Evolutionary conservation across 2,797 vertebrate species (phyloP), one percentile per base, ranked within the genome.

Genomic region (Lepus oiostolus): DNA sequence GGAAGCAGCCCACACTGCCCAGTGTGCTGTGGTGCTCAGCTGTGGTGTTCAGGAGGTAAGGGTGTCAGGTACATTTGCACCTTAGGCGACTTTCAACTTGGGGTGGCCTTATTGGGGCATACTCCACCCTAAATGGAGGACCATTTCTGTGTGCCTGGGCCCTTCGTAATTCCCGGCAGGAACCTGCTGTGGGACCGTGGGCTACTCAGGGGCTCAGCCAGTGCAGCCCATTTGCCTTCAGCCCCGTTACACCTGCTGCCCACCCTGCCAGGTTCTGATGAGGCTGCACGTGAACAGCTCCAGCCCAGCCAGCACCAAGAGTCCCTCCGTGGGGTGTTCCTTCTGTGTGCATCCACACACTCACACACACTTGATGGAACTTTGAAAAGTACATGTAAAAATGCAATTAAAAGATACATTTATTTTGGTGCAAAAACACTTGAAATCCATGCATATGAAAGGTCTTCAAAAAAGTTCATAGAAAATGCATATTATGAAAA

Each of bases 161-260:
- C 75, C 62, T 84, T 79, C 5, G 9, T 60, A 21, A 70, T 6
- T 67, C 12, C 62, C 54, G 81, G 7, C 38, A 76, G 62, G 30
- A 82, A 67, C 32, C 65, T 1, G 0, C 13, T 24, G 8, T 30
- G 22, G 63, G 60, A 26, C 7, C 6, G 0, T 63, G 21, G 35
- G 24, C 52, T 2, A 28, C 4, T n/a, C 30, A 4, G 4, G 47
- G 24, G 32, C 22, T 95, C 60, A 71, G 14, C 28, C 10, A 0
- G 35, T 32, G 68, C 54, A 77, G 35, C 14, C 52, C 60, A 67
- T 28, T 19, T 7, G 35, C 70, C 75, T 72, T 80, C 42, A 47
- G 52, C n/a, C 52, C 14, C 14, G 19, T 28, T 81, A 47, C 30
- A n/a, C 1, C 28, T 63, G 28, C 21, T 24, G 5, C 28, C 42